Conservation (phyloP, 2,113 vertebrate species). For the Barbus barbus region DNA sequence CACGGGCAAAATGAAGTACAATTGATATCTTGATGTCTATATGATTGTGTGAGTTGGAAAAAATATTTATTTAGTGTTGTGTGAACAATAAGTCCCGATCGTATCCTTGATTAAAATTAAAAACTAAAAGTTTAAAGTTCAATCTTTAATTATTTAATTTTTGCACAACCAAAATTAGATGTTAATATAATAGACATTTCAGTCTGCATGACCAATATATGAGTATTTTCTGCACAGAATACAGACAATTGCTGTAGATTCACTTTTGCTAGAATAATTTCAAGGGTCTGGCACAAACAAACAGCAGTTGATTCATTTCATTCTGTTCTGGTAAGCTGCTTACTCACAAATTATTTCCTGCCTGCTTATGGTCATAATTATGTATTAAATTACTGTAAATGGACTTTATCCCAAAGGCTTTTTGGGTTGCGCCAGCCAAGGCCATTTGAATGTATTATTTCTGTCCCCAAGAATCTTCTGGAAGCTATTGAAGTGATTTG, state of each 20-base stretch:
- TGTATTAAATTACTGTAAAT: not conserved
- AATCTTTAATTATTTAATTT: not conserved
- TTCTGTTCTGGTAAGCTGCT: conserved; percentile 24
- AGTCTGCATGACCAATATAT: not conserved
- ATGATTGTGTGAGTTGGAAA: not conserved
- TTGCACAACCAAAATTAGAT: not conserved
- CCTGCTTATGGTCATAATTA: conserved; percentile 5
- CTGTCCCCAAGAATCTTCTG: not conserved
- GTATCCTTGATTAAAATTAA: not conserved
- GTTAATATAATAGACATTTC: not conserved
- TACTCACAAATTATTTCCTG: conserved; percentile 20
- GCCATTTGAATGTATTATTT: not conserved
- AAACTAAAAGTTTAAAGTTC: not conserved
- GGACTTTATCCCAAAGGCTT: conserved; percentile 3
- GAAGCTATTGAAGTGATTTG: not conserved
- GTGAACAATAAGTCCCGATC: not conserved
- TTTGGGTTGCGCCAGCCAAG: not conserved
- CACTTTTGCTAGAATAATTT: not conserved
- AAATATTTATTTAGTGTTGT: not conserved
- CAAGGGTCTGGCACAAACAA: conserved; percentile 5
- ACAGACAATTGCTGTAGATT: not conserved
- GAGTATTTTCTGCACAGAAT: not conserved
- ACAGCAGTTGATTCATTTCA: not conserved
- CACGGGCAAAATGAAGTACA: not conserved
- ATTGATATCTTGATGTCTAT: not conserved